These are phyloP conservation scores for Lamprotornis superbus DNA, from an alignment of 2,113 vertebrate species.

Conservation along the genomic window DNA sequence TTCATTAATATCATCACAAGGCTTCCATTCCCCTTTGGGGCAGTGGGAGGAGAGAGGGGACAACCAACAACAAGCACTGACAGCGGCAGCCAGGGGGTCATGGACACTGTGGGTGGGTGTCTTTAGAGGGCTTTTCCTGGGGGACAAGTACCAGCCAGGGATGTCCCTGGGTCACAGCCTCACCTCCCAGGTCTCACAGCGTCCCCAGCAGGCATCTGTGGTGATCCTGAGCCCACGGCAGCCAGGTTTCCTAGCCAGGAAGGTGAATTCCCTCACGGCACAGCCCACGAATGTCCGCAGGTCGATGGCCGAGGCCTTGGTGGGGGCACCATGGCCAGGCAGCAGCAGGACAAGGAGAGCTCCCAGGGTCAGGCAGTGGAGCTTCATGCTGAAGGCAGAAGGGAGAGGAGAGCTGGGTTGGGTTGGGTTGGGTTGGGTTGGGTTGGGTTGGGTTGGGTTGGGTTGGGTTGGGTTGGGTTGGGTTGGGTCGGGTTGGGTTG, in stretches of 20 bases:
- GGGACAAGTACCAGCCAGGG: background rate
- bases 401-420: background rate
- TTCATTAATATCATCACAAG: background rate
- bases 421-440: no score
- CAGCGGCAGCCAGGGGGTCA: rapidly evolving
- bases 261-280: conserved; percentile 90
- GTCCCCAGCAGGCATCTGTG: conserved; percentile 95
- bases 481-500: background rate
- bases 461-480: no score
- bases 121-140: background rate
- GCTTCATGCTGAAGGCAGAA: conserved; percentile 52
- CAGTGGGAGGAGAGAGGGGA: background rate
- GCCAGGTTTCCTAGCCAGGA: conserved; percentile 87
- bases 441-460: no score
- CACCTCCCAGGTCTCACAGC: conserved; percentile 98
- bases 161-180: background rate
- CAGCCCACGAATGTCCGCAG: conserved; percentile 87
- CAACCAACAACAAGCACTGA: rapidly evolving
- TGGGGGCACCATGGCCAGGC: background rate
- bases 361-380: background rate
- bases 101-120: rapidly evolving
- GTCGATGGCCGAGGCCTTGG: conserved; percentile 56
- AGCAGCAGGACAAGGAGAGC: conserved; percentile 40
- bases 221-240: conserved; percentile 85
- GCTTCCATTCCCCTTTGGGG: background rate